phyloP scores from a whole-genome alignment of 2,113 vertebrate genomes.

The Pygoscelis antarcticus region DNA sequence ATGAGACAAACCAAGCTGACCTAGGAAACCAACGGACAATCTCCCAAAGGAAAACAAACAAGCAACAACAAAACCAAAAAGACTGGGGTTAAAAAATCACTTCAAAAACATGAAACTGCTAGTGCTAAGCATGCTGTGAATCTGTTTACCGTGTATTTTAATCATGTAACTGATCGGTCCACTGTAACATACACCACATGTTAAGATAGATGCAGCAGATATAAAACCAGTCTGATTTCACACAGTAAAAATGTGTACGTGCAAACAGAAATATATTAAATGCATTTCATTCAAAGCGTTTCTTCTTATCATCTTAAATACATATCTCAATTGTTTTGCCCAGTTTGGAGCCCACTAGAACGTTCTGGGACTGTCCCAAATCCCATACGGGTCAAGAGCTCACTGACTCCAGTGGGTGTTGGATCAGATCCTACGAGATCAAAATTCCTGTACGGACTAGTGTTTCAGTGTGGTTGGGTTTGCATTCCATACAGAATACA shows the following conservation, averaged over 20 bases:
- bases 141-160: slow-evolving; percentile 18
- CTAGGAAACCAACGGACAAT: not conserved
- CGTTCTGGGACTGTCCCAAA: slow-evolving; percentile 41
- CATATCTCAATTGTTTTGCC: not conserved
- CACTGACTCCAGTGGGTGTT: slow-evolving; percentile 31
- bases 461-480: slow-evolving; percentile 5
- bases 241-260: slow-evolving; percentile 38
- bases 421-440: slow-evolving; percentile 7
- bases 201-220: slow-evolving; percentile 30
- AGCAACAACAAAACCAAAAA: not conserved
- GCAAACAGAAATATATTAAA: slow-evolving; percentile 29
- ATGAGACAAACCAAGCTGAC: not conserved
- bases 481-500: not conserved
- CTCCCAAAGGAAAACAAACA: not conserved
- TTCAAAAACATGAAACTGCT: not conserved
- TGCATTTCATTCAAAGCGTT: not conserved
- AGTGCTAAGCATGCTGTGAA: slow-evolving; percentile 1
- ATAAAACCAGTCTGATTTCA: slow-evolving; percentile 50
- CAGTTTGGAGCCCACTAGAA: slow-evolving; percentile 37
- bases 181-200: slow-evolving; percentile 31
- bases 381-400: slow-evolving; percentile 31
- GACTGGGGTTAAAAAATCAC: not conserved
- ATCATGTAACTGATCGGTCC: slow-evolving; percentile 18
- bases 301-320: slow-evolving; percentile 41
- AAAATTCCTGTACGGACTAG: slow-evolving; percentile 33